A percentile compares a stretch with the other conserved stretches of the same genome.
Conservation (phyloP, 2,113 vertebrate species). For the Heloderma charlesbogerti region DNA sequence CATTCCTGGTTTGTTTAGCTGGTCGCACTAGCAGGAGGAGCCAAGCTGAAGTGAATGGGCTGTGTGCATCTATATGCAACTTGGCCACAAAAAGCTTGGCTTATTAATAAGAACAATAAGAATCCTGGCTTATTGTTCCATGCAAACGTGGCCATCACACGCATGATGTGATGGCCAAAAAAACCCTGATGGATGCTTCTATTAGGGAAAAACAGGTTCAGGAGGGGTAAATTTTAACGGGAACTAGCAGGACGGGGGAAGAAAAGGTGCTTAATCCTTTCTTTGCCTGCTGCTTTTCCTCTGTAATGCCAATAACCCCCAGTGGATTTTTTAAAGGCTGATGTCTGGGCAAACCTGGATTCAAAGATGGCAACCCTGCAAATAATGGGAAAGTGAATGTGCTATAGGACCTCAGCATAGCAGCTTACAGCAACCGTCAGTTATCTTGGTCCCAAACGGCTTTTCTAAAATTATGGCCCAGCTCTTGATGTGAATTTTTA, state of each 20-base stretch:
- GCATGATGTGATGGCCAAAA: not conserved
- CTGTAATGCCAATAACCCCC: not conserved
- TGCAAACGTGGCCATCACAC: not conserved
- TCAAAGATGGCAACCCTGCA: not conserved
- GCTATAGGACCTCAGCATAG: not conserved
- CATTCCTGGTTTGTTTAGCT: too few species aligned
- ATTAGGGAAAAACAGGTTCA: not conserved
- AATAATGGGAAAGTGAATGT: not conserved
- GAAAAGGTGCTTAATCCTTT: not conserved
- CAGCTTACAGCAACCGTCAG: not conserved
- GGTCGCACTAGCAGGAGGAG: not conserved
- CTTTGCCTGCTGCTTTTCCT: not conserved
- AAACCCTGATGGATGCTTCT: not conserved
- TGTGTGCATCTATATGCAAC: not conserved
- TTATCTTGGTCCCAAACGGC: not conserved
- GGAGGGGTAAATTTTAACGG: not conserved
- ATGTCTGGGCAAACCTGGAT: not conserved
- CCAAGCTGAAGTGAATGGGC: not conserved
- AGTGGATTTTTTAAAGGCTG: not conserved
- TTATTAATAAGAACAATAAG: too few species aligned
- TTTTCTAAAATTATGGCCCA: not conserved
- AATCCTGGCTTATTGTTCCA: too few species aligned
- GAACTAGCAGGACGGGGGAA: not conserved
- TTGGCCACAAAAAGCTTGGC: too few species aligned
- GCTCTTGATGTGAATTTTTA: not conserved